Evolutionary conservation across 2,888 invertebrate genomes (phyloP), one percentile per base, ranked within the genome.

Genomic region (Ganaspis brasiliensis): DNA sequence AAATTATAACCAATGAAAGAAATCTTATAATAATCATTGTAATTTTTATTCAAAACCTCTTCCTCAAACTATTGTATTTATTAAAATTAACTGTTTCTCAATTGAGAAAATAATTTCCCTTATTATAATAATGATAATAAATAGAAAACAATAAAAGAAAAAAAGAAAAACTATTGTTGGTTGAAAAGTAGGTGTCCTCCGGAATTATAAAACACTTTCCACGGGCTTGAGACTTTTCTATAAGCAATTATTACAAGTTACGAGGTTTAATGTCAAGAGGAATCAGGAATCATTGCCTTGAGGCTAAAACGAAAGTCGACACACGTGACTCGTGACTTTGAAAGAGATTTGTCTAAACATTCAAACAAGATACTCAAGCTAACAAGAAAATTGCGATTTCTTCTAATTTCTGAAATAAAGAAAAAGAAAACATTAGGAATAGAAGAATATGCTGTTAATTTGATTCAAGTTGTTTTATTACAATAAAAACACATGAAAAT

Each of bases 131-230:
- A n/a, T n/a, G n/a, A n/a, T n/a, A n/a, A n/a, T n/a, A n/a, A n/a
- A n/a, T n/a, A n/a, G n/a, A n/a, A n/a, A n/a, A 40, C 10, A 40
- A 40, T 12, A 40, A 40, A 40, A 35, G 35, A 35, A 35, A 35
- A 70, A 71, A 63, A 59, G 72, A 74, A 74, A 73, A 74, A 45
- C 37, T 19, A 12, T 12, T 19, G 4, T 21, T 14, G 26, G n/a
- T n/a, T n/a, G 82, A 83, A 84, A 84, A 76, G 82, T 79, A 73
- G 75, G 57, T 52, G 56, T 24, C 21, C 37, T 59, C 56, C 45
- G 21, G 73, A 40, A 26, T 78, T n/a, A 55, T 16, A 35, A 67
- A 70, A 57, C 55, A 56, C 52, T 85, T 83, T 81, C 77, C 81
- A 78, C 80, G 80, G 75, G 81, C 76, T 49, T 79, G 77, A 78